Base-by-base conservation (phyloP, 2,888 invertebrate species). In the Phania funesta region DNA sequence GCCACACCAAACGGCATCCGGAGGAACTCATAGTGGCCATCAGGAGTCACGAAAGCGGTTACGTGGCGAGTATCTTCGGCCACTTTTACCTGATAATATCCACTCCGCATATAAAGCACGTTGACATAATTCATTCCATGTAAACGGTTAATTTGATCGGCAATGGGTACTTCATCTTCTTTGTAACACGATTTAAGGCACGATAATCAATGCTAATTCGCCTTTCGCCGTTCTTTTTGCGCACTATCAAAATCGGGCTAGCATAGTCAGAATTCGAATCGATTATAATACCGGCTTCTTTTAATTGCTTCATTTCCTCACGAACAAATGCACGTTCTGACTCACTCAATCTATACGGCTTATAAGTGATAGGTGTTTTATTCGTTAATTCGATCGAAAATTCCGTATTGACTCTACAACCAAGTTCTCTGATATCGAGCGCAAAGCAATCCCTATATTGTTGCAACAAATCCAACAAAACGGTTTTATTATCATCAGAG, bases 191-290 rank as follows among this genome's bases (percentile, higher is more conserved):
- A 13, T 38, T 50, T 26, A 50, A 26, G 24, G 50, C 50, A n/a
- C 52, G 13, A 16, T 26, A 52, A 7, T 52, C 26, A 8, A 52
- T 26, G 8, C 8, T 16, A n/a, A 52, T 52, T 29, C 80, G 35
- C 79, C 79, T 44, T 38, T 26, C 52, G 41, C 35, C 44, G 60
- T 68, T 22, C 38, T 22, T 71, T 32, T 74, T 35, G 35, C 35
- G 35, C 35, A 35, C 35, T 8, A 35, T 35, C 11, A 35, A 35
- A 35, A 35, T 35, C 3, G 26, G 52, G 16, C 52, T 52, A 16
- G 52, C 52, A 9, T 35, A 35, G 11, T 35, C 35, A 35, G 35
- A 35, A 9, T 11, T 9, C 3, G 44, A 60, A 9, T 60, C 60
- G 11, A 60, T 8, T 3, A 60, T 60, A 16, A 60, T 60, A 60